A percentile compares a stretch with the other conserved stretches of the same genome.
phyloP scores from a whole-genome alignment of 1,140 invertebrate species.

The Odontomachus brunneus region DNA sequence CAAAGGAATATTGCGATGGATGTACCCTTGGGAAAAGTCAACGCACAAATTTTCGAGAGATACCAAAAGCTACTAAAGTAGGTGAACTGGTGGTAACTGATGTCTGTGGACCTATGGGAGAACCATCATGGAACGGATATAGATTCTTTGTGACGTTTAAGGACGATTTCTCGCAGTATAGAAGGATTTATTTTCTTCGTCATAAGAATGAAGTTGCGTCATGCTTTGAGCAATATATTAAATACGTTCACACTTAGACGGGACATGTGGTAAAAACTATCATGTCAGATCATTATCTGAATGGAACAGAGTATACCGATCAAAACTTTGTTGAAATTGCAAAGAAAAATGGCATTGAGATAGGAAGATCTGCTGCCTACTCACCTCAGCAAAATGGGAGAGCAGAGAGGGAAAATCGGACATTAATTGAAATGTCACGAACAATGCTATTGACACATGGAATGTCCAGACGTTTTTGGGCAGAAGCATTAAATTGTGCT shows the following conservation, averaged over 20 bases:
- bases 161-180: slow-evolving; percentile 12
- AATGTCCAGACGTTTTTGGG: slow-evolving; percentile 33
- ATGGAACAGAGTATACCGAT: slow-evolving; percentile 1
- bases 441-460: slow-evolving; percentile 14
- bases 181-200: not conserved
- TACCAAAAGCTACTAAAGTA: not conserved
- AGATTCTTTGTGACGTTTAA: slow-evolving; percentile 37
- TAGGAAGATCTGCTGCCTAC: not conserved
- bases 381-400: slow-evolving; percentile 21
- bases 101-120: slow-evolving; percentile 29
- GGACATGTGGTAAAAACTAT: not conserved
- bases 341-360: not conserved
- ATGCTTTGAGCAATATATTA: not conserved
- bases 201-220: slow-evolving; percentile 4
- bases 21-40: slow-evolving; percentile 32
- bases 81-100: slow-evolving; percentile 16
- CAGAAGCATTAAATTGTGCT: slow-evolving; percentile 19
- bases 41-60: not conserved
- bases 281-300: not conserved
- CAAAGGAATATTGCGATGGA: slow-evolving; percentile 12
- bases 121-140: not conserved
- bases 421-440: not conserved
- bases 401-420: slow-evolving; percentile 31
- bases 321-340: not conserved
- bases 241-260: not conserved